phyloP scores from a whole-genome alignment of 2,797 vertebrate genomes.

The Nasua narica region DNA sequence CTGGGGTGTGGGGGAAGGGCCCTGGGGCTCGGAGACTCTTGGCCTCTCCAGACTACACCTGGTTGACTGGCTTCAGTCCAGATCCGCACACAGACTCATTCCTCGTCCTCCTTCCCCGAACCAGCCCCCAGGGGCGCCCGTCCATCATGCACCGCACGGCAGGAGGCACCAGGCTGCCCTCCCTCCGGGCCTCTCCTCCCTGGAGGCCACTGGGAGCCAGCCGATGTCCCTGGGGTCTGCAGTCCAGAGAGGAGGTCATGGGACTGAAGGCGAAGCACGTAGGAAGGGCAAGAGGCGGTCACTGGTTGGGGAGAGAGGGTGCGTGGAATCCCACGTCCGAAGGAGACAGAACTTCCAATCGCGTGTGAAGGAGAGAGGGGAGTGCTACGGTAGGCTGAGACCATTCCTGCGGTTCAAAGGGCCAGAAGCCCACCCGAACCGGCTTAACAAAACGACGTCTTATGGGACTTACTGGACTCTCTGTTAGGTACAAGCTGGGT shows the following conservation, averaged over 20 bases:
- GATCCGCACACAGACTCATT: neutral
- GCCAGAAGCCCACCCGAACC: neutral
- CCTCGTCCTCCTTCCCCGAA: neutral
- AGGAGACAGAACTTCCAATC: neutral
- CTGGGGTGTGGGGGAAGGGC: too few relatives aligned
- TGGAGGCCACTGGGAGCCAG: neutral
- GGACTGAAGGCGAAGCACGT: accelerated
- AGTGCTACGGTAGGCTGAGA: accelerated
- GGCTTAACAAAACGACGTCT: neutral
- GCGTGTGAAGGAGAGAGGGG: neutral
- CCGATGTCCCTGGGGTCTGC: neutral
- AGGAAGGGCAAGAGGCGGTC: neutral
- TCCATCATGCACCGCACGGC: too few relatives aligned
- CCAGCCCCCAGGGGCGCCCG: accelerated
- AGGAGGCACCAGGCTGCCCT: neutral
- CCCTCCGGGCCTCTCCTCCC: neutral
- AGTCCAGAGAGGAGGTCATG: neutral
- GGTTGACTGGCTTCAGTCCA: neutral
- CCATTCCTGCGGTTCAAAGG: neutral
- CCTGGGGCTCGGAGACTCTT: neutral
- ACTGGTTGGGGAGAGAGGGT: neutral
- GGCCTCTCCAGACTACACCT: neutral
- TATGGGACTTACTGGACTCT: accelerated
- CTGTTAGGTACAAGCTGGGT: accelerated
- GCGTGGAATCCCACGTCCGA: neutral